Conservation (phyloP, 2,797 vertebrate species). For the Alauda arvensis region DNA sequence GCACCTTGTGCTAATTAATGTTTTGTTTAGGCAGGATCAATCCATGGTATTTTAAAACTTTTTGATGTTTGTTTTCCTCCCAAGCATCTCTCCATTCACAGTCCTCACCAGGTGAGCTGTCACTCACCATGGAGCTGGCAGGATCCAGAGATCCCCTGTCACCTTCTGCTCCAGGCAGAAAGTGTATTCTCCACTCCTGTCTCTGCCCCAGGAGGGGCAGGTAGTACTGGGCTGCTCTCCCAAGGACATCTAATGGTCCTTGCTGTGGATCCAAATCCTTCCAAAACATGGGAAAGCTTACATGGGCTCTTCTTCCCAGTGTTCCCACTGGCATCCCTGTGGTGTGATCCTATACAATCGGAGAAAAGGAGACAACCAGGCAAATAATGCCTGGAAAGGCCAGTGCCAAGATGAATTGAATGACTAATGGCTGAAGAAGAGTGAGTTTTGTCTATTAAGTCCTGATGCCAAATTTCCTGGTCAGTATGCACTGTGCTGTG, state of each 20-base stretch:
- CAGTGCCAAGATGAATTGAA: neutral
- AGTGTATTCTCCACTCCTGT: accelerated
- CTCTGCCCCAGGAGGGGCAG: neutral
- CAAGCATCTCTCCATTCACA: neutral
- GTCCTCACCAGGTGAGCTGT: neutral
- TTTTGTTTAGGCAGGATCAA: neutral
- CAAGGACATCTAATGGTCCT: no score
- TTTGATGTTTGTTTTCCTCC: neutral
- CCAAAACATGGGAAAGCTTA: neutral
- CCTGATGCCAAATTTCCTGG: neutral
- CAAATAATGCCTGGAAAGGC: neutral
- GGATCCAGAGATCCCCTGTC: neutral
- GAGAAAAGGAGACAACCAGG: neutral
- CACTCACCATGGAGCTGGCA: neutral
- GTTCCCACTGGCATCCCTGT: neutral
- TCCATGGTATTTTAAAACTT: neutral
- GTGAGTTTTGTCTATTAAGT: neutral
- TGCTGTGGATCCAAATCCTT: neutral
- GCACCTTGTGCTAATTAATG: neutral
- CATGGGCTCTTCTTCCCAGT: neutral
- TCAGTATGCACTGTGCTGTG: neutral
- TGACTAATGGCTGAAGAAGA: neutral
- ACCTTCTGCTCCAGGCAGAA: neutral
- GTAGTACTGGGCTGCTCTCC: neutral
- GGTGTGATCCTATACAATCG: accelerated